A percentile compares a stretch with the other conserved stretches of the same genome.
phyloP scores from a whole-genome alignment of 2,113 vertebrate genomes.

The Clarias magur region DNA sequence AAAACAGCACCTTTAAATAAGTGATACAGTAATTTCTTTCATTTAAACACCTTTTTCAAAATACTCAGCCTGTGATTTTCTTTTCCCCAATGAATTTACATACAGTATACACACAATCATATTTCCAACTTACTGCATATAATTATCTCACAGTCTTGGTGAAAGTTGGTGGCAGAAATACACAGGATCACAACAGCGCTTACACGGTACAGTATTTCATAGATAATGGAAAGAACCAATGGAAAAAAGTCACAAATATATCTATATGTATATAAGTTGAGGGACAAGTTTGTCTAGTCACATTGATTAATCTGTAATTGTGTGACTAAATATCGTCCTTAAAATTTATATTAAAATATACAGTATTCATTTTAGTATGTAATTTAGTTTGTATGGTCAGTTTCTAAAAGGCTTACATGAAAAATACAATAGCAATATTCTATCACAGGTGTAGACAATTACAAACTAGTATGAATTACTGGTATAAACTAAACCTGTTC shows the following conservation, averaged over 20 bases:
- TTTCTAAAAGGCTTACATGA: constrained; percentile 28
- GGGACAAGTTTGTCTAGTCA: neutral
- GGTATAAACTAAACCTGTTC: neutral
- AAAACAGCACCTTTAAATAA: constrained; percentile 35
- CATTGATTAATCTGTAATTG: neutral
- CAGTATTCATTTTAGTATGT: neutral
- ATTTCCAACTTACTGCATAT: neutral
- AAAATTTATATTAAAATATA: neutral
- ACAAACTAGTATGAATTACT: constrained; percentile 25
- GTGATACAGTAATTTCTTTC: neutral
- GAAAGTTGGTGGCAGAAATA: neutral
- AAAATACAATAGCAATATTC: constrained; percentile 32
- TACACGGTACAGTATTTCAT: neutral
- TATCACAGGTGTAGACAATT: constrained; percentile 13
- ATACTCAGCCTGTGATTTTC: neutral
- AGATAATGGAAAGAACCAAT: neutral
- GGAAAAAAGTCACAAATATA: neutral
- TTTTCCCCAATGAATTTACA: neutral
- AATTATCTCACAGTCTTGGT: constrained; percentile 5
- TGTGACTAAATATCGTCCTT: neutral
- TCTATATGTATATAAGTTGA: neutral
- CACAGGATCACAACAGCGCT: neutral
- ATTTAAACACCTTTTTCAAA: neutral
- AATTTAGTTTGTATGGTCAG: neutral
- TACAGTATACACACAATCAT: neutral